A percentile compares a stretch with the other conserved stretches of the same genome.
phyloP scores from a whole-genome alignment of 2,797 vertebrate species.

The Euphonia xanthogaster region DNA sequence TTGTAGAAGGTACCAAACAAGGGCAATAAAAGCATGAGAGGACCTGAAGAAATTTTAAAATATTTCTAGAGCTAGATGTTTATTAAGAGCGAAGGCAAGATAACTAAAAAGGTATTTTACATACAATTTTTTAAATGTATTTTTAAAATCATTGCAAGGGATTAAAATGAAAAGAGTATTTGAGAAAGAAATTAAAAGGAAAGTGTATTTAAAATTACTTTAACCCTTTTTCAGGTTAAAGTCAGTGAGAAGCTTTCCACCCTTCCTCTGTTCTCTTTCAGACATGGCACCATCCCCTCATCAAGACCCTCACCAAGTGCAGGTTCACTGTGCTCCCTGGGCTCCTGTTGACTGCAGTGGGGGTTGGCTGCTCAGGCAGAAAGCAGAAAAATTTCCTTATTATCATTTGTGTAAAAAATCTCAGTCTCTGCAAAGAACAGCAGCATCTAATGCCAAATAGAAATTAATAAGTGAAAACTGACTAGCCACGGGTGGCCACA shows the following conservation, averaged over 20 bases:
- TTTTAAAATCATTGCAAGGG: not conserved
- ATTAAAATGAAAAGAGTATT: not conserved
- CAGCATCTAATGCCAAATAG: not conserved
- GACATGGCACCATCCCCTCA: not conserved
- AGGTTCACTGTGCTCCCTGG: accelerated
- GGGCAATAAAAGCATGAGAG: not conserved
- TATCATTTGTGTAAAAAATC: not conserved
- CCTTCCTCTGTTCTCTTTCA: not conserved
- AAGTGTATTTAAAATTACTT: not conserved
- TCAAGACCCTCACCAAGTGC: not conserved
- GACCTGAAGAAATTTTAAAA: not conserved
- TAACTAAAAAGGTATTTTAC: not conserved
- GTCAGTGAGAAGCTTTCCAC: not conserved
- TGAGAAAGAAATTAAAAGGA: not conserved
- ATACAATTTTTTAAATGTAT: not conserved
- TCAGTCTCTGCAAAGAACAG: not conserved
- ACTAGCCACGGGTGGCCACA: not conserved
- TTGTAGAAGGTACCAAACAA: not conserved
- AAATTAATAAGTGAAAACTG: not conserved
- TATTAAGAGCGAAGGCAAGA: not conserved
- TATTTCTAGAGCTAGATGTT: not conserved
- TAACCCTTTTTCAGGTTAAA: not conserved
- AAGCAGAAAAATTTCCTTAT: not conserved
- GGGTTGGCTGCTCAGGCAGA: not conserved
- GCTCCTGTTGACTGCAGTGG: accelerated